Evolutionary conservation across 1,140 invertebrate genomes (phyloP), one percentile per base, ranked within the genome.

Genomic region (Neuroterus valhalla): DNA sequence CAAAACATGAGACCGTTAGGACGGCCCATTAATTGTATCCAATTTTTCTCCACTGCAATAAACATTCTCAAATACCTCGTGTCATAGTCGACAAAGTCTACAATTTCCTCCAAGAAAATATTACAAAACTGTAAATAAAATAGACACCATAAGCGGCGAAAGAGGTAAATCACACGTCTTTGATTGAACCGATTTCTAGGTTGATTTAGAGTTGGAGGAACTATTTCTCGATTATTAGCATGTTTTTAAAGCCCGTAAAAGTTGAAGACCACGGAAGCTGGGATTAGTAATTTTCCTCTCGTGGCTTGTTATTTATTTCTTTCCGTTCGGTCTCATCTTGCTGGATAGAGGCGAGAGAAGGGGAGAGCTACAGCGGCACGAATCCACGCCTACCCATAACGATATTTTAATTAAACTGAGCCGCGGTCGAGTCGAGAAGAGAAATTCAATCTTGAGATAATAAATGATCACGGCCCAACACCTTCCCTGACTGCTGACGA

Each of bases 361-460:
- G 72, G 45, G 48, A 11, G 68, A 77, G 80, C 76, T 78, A 85
- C 85, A 82, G 82, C 81, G 84, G 86, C 83, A 86, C 79, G 82
- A 87, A 88, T 89, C 86, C 87, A 88, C 89, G 89, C 89, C 89
- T 90, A 89, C 89, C 86, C 88, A 89, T 90, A 90, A 90, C 88
- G 88, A 90, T 90, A 90, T 90, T 90, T 90, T 90, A 90, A 90
- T 90, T 90, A 90, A 90, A 90, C 85, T 83, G 82, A 88, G 84
- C 84, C 82, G 79, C 81, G 86, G 85, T 81, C 76, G 77, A 78
- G 77, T 85, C 82, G 83, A 31, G 26, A 82, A 84, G 84, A 89
- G 88, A 90, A 90, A 90, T 90, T 90, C 88, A 90, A 90, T 89
- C 89, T 89, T 85, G 82, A 86, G 88, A 90, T 90, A 90, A 90